Conservation (phyloP, 2,797 vertebrate genomes). For the Muraenolepis orangiensis region DNA sequence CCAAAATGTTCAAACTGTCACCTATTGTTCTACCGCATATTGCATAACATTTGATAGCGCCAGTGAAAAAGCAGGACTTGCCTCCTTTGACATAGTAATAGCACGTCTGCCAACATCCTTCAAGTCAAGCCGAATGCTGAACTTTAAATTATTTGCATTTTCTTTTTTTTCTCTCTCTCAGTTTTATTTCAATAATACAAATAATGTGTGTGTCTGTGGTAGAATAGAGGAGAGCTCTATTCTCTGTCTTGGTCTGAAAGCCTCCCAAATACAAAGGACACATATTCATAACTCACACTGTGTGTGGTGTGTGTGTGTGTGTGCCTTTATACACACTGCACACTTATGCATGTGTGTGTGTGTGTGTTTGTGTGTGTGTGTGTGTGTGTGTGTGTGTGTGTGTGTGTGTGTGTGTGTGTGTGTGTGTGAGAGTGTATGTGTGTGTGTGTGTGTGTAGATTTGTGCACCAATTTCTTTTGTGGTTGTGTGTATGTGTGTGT, state of each 20-base stretch:
- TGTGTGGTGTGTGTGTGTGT: background rate
- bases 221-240: slow-evolving; percentile 37
- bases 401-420: too few relatives aligned
- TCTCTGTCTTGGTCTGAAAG: slow-evolving; percentile 49
- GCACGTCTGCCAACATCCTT: background rate
- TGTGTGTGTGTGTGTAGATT: too few relatives aligned
- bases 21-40: background rate
- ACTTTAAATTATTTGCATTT: background rate
- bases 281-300: slow-evolving; percentile 40
- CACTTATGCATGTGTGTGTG: background rate
- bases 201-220: slow-evolving; percentile 24
- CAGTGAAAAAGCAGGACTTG: background rate
- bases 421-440: too few relatives aligned
- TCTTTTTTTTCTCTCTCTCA: background rate
- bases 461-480: background rate
- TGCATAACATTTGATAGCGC: background rate
- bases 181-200: slow-evolving; percentile 4
- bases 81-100: background rate
- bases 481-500: background rate
- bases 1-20: background rate
- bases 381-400: background rate
- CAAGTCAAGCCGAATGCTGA: background rate
- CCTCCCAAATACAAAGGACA: slow-evolving; percentile 44
- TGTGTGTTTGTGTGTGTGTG: background rate
- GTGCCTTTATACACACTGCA: background rate